These are phyloP conservation scores for Acanthopagrus latus DNA, from an alignment of 2,797 vertebrate species.

Conservation along the genomic window DNA sequence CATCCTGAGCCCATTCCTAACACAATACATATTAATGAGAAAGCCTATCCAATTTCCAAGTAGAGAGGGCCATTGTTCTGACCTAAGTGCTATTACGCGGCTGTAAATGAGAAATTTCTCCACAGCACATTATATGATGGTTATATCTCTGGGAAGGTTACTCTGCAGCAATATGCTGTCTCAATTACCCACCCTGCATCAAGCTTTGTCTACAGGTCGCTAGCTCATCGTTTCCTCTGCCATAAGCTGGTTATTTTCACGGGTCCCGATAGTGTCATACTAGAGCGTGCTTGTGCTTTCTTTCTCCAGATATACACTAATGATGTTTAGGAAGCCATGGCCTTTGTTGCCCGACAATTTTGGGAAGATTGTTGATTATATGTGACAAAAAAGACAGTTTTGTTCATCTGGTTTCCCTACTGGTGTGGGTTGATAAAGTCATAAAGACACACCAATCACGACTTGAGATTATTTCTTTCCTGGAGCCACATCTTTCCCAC, in stretches of 20 bases:
- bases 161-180: conserved; percentile 65
- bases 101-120: conserved; percentile 70
- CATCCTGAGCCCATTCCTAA: conserved; percentile 49
- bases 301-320: conserved; percentile 55
- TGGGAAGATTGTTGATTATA: conserved; percentile 31
- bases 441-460: conserved; percentile 54
- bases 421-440: conserved; percentile 62
- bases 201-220: conserved; percentile 68
- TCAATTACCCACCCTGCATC: conserved; percentile 68
- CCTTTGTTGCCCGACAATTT: conserved; percentile 42
- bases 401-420: conserved; percentile 42
- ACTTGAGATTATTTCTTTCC: conserved; percentile 64
- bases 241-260: conserved; percentile 69
- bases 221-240: conserved; percentile 64
- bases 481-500: conserved; percentile 35
- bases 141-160: conserved; percentile 70
- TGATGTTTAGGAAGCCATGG: conserved; percentile 54
- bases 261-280: conserved; percentile 57
- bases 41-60: conserved; percentile 63
- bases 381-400: conserved; percentile 51
- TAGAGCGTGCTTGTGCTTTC: conserved; percentile 39
- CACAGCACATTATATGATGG: conserved; percentile 65
- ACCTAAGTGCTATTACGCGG: conserved; percentile 69
- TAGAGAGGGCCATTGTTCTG: conserved; percentile 66
- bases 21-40: conserved; percentile 73